Conservation (phyloP, 2,113 vertebrate genomes). For the Pelusios castaneus region DNA sequence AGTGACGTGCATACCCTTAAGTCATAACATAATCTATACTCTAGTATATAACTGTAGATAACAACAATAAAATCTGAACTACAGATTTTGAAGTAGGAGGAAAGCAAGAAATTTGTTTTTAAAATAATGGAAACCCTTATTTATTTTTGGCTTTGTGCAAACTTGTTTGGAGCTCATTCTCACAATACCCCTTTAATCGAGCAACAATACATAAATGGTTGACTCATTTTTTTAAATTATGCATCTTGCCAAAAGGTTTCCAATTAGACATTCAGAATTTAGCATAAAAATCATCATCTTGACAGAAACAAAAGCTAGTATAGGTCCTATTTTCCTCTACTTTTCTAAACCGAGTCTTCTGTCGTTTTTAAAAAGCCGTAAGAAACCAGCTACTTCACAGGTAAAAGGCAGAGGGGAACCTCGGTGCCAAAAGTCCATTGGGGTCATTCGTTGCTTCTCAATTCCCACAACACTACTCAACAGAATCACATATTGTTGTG, state of each 20-base stretch:
- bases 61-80: not conserved
- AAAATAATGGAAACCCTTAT: not conserved
- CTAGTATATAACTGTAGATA: not conserved
- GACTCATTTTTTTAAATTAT: not conserved
- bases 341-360: not conserved
- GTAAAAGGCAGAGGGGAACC: not conserved
- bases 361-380: constrained; percentile 5
- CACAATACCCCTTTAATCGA: fast-evolving
- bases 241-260: not conserved
- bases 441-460: constrained; percentile 20
- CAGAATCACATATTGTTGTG: not conserved
- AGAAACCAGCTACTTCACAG: not conserved
- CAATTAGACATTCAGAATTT: not conserved
- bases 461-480: not conserved
- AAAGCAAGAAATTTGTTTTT: not conserved
- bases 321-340: too few relatives aligned
- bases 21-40: not conserved
- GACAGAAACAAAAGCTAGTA: too few relatives aligned
- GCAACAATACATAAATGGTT: not conserved
- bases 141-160: not conserved
- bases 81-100: not conserved
- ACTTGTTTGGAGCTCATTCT: not conserved
- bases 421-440: not conserved
- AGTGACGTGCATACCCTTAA: not conserved
- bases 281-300: not conserved